These are phyloP conservation scores for Melanophora roralis DNA, from an alignment of 2,888 invertebrate genomes.

Conservation along the genomic window DNA sequence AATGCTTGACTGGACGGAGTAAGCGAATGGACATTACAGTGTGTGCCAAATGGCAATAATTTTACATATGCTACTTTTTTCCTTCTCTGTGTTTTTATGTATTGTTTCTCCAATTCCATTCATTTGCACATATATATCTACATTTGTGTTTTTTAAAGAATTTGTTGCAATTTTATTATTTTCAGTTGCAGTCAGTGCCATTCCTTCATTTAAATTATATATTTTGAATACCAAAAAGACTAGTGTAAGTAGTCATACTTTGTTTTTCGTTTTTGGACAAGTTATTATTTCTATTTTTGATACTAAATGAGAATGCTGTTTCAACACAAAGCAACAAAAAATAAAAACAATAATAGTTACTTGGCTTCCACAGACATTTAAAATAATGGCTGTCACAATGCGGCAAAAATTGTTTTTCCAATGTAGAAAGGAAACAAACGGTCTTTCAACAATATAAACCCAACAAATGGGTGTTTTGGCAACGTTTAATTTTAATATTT, in stretches of 20 bases:
- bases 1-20: neutral
- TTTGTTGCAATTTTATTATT: slow-evolving; percentile 43
- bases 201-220: slow-evolving; percentile 30
- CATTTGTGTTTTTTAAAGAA: neutral
- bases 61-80: slow-evolving; percentile 41
- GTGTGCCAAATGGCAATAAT: slow-evolving; percentile 60
- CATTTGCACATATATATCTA: slow-evolving; percentile 8
- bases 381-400: slow-evolving; percentile 60
- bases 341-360: slow-evolving; percentile 24
- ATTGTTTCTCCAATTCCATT: neutral
- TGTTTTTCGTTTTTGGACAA: slow-evolving; percentile 37
- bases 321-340: slow-evolving; percentile 7
- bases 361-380: slow-evolving; percentile 46
- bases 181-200: slow-evolving; percentile 48
- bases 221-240: slow-evolving; percentile 30
- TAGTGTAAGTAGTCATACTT: slow-evolving; percentile 25
- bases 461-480: slow-evolving; percentile 66
- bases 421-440: neutral
- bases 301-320: neutral
- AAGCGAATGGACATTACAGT: slow-evolving; percentile 15
- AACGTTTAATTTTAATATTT: slow-evolving; percentile 65
- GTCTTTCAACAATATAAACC: slow-evolving; percentile 2
- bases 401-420: slow-evolving; percentile 51
- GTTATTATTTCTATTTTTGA: neutral
- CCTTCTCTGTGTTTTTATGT: neutral